These are phyloP conservation scores for Scolopax rusticola DNA, from an alignment of 2,797 vertebrate genomes.

Conservation along the genomic window DNA sequence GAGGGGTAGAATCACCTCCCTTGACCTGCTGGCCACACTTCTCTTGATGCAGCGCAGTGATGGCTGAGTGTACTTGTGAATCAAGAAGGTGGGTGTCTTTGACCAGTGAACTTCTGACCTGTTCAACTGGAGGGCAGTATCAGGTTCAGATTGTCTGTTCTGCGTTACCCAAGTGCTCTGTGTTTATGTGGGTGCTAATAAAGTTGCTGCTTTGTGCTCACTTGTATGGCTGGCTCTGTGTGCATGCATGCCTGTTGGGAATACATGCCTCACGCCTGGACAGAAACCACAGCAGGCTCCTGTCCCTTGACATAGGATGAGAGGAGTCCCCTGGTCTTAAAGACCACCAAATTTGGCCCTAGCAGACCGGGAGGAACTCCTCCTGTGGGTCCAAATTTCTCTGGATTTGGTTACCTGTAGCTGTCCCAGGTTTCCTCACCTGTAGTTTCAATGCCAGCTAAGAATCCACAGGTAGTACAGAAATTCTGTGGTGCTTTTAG, in stretches of 20 bases:
- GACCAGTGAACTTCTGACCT: background rate
- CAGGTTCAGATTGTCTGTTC: background rate
- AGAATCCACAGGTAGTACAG: background rate
- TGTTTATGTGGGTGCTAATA: background rate
- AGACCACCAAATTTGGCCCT: background rate
- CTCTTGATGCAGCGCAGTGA: too few relatives aligned
- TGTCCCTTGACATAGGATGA: background rate
- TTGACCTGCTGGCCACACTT: too few relatives aligned
- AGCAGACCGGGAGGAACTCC: background rate
- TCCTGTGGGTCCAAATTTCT: background rate
- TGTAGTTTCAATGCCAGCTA: background rate
- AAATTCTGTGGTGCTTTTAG: background rate
- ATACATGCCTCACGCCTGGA: background rate
- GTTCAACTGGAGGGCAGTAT: background rate
- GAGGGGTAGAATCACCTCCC: too few relatives aligned
- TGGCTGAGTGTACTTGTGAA: background rate
- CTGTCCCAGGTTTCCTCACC: background rate
- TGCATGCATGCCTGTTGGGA: background rate
- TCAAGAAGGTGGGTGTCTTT: background rate
- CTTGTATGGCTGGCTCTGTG: rapidly evolving
- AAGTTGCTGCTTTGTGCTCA: background rate
- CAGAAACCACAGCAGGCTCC: background rate
- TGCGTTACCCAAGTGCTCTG: background rate
- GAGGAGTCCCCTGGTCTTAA: background rate
- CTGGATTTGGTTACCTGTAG: background rate